Base-by-base conservation (phyloP, 2,113 vertebrate genomes). In the Conger conger region DNA sequence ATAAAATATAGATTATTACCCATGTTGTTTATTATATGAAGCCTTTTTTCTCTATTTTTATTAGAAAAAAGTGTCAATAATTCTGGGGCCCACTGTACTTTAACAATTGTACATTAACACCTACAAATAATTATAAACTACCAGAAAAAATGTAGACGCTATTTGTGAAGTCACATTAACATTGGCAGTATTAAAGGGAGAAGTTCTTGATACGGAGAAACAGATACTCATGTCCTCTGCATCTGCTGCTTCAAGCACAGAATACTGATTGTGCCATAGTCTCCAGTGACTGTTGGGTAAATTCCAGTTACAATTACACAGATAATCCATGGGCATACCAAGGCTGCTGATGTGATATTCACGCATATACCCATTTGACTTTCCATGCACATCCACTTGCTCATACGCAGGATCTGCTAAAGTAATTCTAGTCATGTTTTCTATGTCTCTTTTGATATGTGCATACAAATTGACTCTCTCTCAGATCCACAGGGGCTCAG, bases 251-350 rank as follows among this genome's bases (percentile, higher is more conserved):
- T 37, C 8, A 18, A 37, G 23, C 37, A 38, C 63, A 76, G 89
- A 85, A 87, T 84, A 83, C 86, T 0, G 76, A 87, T 88, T 23
- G 76, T 79, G 80, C 81, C n/a, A 30, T 9, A 38, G 83, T 89
- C 90, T 90, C 88, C 63, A 33, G 88, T 17, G 87, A 86, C 57
- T 42, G 42, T 86, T 92, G 88, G 90, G 89, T 82, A 94, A 93
- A 94, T 93, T 90, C 83, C 90, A 92, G 87, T 87, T 82, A 84
- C 60, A 53, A 73, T 76, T 85, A 50, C 76, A 81, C 68, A 86
- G 79, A 83, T 83, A 40, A 83, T 78, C 30, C 40, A 77, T n/a
- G 50, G 73, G 53, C 16, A 73, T 33, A 60, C 77, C 37, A 11
- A 5, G 79, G 9, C 38, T 13, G 30, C 9, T 8, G 27, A 23